Evolutionary conservation across 1,140 invertebrate species (phyloP), one percentile per base, ranked within the genome.

Genomic region (Orussus abietinus): DNA sequence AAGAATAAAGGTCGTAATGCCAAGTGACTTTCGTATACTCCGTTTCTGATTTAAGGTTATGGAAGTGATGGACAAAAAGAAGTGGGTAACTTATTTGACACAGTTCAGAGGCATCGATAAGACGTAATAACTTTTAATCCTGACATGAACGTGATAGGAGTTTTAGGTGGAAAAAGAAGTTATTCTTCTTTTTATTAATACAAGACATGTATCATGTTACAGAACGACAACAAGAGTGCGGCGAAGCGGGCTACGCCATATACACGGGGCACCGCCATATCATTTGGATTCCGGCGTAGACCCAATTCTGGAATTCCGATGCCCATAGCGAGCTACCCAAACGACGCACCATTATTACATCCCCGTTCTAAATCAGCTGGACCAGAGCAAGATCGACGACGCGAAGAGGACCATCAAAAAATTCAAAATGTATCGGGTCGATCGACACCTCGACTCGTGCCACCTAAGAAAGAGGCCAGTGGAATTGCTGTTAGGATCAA

Each of bases 261-360:
- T 54, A 74, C 76, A 13, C 77, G 80, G 44, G 82, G 83, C 14
- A 79, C 82, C 22, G 77, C 82, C 2, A 84, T 80, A 43, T 84
- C 82, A 0, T 85, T 85, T 47, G 83, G 83, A 4, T 85, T 84
- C 59, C 76, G 80, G 12, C 75, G 78, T 7, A 71, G 77, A 2
- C 75, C 79, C 4, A 64, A 74, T 31, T 75, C 76, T 37, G 75
- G 79, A 0, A 77, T 79, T 4, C 74, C 75, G 15, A 55, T 66
- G 30, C 59, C 67, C 15, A 52, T 69, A 41, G 50, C 60, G 7
- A 50, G 38, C 2, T 63, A 69, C 13, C 17, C 57, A 2, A 53
- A 35, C 20, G 77, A 53, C 29, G 36, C 2, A 13, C 47, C 11
- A 1, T 11, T 45, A 3, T 22, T 62, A 5, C 66, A 69, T 9